Evolutionary conservation across 2,113 vertebrate species (phyloP).

Genomic region (Tringa solitaria): DNA sequence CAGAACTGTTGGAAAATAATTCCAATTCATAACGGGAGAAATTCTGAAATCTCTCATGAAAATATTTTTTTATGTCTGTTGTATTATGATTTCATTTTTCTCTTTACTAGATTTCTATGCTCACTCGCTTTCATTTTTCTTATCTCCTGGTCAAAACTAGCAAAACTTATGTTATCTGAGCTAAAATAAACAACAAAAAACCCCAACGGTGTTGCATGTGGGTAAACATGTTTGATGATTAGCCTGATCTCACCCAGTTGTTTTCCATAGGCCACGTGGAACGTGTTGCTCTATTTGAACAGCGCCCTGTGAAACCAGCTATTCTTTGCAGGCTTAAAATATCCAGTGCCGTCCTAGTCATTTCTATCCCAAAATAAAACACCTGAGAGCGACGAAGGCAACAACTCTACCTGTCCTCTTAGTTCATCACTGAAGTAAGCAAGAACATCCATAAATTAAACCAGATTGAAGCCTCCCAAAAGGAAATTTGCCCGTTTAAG

Average conservation of each 20-base stretch:
- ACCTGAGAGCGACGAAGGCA: not conserved
- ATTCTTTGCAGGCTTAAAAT: not conserved
- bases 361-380: not conserved
- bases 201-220: not conserved
- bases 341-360: not conserved
- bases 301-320: not conserved
- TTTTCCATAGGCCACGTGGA: not conserved
- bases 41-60: not conserved
- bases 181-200: not conserved
- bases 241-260: not conserved
- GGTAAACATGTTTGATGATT: not conserved
- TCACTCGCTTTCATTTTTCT: not conserved
- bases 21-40: not conserved
- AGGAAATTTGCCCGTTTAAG: not conserved
- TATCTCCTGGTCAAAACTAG: not conserved
- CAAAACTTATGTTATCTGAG: not conserved
- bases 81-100: not conserved
- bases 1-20: not conserved
- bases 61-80: not conserved
- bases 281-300: not conserved
- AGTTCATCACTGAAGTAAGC: not conserved
- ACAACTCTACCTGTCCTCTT: not conserved
- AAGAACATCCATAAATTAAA: not conserved
- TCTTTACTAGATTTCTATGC: not conserved
- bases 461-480: not conserved